Conservation (phyloP, 2,888 invertebrate genomes). For the Trichacis sp. region DNA sequence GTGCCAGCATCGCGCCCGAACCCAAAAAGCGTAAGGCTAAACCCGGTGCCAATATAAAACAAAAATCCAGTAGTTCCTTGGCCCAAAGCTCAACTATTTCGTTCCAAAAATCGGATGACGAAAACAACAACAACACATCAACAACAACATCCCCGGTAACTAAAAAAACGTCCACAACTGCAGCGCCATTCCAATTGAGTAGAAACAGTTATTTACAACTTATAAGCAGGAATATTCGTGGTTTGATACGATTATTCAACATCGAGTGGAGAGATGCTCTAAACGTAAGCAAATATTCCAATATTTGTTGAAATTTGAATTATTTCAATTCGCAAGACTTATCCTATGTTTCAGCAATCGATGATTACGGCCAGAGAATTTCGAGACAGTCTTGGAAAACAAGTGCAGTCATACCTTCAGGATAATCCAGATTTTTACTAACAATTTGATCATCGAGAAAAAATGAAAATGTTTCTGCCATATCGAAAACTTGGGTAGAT, state of each 20-base stretch:
- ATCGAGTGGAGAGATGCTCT: conserved; percentile 71
- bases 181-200: conserved; percentile 66
- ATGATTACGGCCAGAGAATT: conserved; percentile 56
- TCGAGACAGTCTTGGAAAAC: conserved; percentile 57
- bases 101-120: conserved; percentile 9
- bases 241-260: conserved; percentile 70
- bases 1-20: conserved; percentile 65
- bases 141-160: conserved; percentile 53
- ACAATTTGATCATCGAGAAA: conserved; percentile 24
- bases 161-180: conserved; percentile 59
- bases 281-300: conserved; percentile 62
- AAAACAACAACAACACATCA: conserved; percentile 43
- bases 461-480: conserved; percentile 22
- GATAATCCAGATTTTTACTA: conserved; percentile 61
- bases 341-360: conserved; percentile 59
- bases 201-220: conserved; percentile 66
- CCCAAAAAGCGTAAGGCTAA: conserved; percentile 30
- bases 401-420: conserved; percentile 56
- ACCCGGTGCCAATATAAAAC: conserved; percentile 11
- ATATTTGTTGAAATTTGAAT: too few relatives aligned
- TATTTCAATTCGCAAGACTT: not conserved
- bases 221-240: conserved; percentile 70
- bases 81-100: conserved; percentile 16
- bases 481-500: conserved; percentile 1
- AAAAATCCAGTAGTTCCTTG: conserved; percentile 16